Base-by-base conservation (phyloP, 2,888 invertebrate species). In the Branchipolynoe longqiensis region DNA sequence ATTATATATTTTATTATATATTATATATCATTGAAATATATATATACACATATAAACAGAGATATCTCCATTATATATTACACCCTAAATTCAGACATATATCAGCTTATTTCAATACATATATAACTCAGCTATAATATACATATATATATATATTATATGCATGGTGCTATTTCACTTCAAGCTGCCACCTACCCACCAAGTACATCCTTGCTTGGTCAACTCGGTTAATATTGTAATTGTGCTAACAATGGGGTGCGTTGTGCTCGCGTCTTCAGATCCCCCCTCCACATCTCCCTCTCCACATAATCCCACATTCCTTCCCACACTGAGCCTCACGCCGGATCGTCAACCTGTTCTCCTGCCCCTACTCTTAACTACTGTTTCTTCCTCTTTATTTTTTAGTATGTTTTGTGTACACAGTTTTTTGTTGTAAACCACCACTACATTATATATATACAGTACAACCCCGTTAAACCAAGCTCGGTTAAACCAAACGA, bases 161-260 rank as follows among this genome's bases (percentile, higher is more conserved):
- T n/a, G n/a, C n/a, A n/a, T n/a, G n/a, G n/a, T n/a, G n/a, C n/a
- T n/a, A n/a, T n/a, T n/a, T n/a, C n/a, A n/a, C n/a, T n/a, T n/a
- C n/a, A n/a, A n/a, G n/a, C n/a, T n/a, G n/a, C n/a, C n/a, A n/a
- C n/a, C n/a, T n/a, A n/a, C n/a, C n/a, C n/a, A n/a, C n/a, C n/a
- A n/a, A n/a, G n/a, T n/a, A n/a, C n/a, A 28, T 62, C 33, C 38
- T 38, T 69, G 69, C 69, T 36, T 69, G 69, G 69, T 38, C 69
- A 69, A 69, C 69, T 69, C 69, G 38, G 69, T 69, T 69, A 69
- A 69, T 69, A 69, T 69, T 69, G 69, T 38, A 69, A 69, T 69
- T 69, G 69, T 69, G 69, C 12, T 69, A n/a, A 69, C 69, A 69
- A 69, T 69, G 22, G 36, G 14, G n/a, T 12, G 36, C 36, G 69